Base-by-base conservation (phyloP, 2,113 vertebrate species). In the Rattus rattus region DNA sequence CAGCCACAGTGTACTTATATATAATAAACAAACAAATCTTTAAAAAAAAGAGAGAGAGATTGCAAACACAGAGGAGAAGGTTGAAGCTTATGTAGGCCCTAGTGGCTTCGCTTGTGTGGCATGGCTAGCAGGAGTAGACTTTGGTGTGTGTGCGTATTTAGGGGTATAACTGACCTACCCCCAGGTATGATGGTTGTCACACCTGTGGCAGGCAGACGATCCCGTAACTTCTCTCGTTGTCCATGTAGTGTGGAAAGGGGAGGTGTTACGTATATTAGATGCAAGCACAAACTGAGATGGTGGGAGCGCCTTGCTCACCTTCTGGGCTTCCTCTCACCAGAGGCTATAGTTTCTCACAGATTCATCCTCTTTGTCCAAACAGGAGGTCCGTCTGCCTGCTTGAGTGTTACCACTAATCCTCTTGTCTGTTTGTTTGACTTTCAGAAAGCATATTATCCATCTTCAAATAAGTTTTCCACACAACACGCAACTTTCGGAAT, bases 401-500 rank as follows among this genome's bases (percentile, higher is more conserved):
- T 7, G 14, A 61, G 36, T 3, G 2, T 54, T 1, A 7, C 16
- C 36, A 1, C 20, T 67, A 17, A 94, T 9, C 30, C 1, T 19
- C 10, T 0, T 26, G 30, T 19, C 52, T 63, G 16, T 7, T 65
- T 67, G 65, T 69, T 88, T 96, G 73, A 0, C 79, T 90, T 59
- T 0, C 98, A 99, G 99, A 99, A 96, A 89, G 98, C 59, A 1
- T 99, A 98, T 94, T 97, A 97, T 3, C 19, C 96, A 72, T 76
- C 52, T 14, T 90, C 97, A 0, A 97, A 94, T 20, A 93, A 91
- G 0, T 99, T 99, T 70, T 98, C 99, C 0, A 85, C 96, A 5
- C 47, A 94, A 0, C 94, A 98, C 22, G 91, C 91, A 0, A 97
- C 81, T 47, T 49, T 67, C 0, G 99, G 99, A 47, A 98, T 98